Evolutionary conservation across 2,113 vertebrate genomes (phyloP).

Genomic region (Phylloscopus whistleri): DNA sequence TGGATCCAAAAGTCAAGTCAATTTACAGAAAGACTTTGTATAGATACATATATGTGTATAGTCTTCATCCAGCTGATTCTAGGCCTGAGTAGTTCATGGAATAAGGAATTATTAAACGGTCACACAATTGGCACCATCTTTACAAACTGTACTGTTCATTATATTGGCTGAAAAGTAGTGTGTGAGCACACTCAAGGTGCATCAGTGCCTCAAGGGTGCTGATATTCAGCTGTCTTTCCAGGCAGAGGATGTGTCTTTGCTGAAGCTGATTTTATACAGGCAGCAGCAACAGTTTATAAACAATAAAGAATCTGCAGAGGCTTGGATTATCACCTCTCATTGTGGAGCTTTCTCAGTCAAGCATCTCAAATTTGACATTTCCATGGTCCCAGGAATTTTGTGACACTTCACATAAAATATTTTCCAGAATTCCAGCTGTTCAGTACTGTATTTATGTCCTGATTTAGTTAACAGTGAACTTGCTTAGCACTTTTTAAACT

Average conservation of each 20-base stretch:
- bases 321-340: not conserved
- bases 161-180: not conserved
- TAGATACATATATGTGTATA: too few species aligned
- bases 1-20: not conserved
- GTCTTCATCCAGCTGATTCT: not conserved
- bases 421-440: conserved; percentile 4
- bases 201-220: not conserved
- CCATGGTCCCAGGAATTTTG: not conserved
- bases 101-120: not conserved
- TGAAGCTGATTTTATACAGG: not conserved
- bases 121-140: not conserved
- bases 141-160: not conserved
- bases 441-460: not conserved
- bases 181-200: not conserved
- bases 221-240: not conserved
- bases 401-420: not conserved
- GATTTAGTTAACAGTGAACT: not conserved
- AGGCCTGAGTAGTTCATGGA: not conserved
- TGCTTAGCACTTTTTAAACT: not conserved
- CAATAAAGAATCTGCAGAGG: not conserved
- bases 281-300: not conserved
- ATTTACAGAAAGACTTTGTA: not conserved
- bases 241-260: not conserved
- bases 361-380: not conserved
- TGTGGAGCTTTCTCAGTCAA: not conserved